phyloP scores from a whole-genome alignment of 2,888 invertebrate genomes.

The Pharmacophagus antenor region DNA sequence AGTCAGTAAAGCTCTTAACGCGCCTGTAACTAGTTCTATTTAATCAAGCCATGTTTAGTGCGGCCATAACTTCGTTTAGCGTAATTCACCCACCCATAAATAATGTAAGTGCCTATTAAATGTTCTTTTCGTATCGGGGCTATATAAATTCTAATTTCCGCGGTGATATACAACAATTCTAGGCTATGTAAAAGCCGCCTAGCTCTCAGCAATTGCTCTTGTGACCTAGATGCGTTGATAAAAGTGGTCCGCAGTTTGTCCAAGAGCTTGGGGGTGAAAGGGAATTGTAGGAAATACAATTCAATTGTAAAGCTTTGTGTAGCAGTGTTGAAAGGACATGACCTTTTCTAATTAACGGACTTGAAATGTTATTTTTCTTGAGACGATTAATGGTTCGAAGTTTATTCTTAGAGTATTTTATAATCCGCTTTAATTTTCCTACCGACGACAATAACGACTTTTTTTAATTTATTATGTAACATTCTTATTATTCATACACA shows the following conservation, averaged over 20 bases:
- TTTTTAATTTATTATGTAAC: too few species aligned
- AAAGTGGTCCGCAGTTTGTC: conserved; percentile 47
- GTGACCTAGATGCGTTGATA: conserved; percentile 58
- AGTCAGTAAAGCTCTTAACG: conserved; percentile 18
- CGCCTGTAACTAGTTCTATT: conserved; percentile 14
- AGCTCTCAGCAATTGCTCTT: conserved; percentile 37
- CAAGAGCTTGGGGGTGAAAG: conserved; percentile 26
- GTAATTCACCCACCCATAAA: conserved; percentile 9
- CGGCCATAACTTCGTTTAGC: conserved; percentile 1
- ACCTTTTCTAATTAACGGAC: conserved; percentile 25
- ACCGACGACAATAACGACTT: not conserved
- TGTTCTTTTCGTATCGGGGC: conserved; percentile 12
- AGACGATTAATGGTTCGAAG: conserved; percentile 1
- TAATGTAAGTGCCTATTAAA: conserved; percentile 24
- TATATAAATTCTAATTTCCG: conserved; percentile 20
- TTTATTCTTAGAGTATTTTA: not conserved
- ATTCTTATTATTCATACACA: too few species aligned
- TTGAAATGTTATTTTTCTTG: conserved; percentile 18
- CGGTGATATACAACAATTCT: conserved; percentile 7
- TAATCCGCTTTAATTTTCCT: not conserved
- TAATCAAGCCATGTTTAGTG: conserved; percentile 23
- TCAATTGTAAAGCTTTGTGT: conserved; percentile 26
- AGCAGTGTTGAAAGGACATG: conserved; percentile 18
- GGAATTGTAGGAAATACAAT: conserved; percentile 28
- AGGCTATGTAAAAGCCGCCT: conserved; percentile 3